phyloP scores from a whole-genome alignment of 2,888 invertebrate species.

The Phortica okadai region DNA sequence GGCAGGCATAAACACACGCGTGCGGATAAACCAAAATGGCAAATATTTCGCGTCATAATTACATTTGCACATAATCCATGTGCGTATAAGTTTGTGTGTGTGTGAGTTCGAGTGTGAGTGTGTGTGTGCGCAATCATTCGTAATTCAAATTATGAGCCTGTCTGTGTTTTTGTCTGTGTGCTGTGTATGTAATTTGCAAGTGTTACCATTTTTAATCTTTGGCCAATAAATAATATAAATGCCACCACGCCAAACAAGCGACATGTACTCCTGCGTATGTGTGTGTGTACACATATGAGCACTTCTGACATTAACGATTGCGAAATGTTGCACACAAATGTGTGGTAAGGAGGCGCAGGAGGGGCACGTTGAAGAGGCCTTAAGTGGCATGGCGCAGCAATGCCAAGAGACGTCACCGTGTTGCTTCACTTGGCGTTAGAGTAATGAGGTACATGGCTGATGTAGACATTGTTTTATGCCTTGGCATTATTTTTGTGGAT shows the following conservation, averaged over 20 bases:
- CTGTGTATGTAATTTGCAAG: conserved; percentile 15
- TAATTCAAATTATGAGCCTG: not conserved
- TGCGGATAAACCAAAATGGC: not conserved
- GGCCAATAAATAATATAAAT: conserved; percentile 25
- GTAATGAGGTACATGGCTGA: not conserved
- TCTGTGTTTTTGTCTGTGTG: not conserved
- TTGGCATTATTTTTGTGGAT: conserved; percentile 11
- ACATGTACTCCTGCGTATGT: not conserved
- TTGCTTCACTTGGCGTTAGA: not conserved
- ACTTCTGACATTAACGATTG: conserved; percentile 9
- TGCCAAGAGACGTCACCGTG: not conserved
- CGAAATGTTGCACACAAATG: not conserved
- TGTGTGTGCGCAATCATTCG: not conserved
- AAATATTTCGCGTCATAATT: conserved; percentile 2
- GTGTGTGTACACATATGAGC: not conserved
- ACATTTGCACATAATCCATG: conserved; percentile 20
- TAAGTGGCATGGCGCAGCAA: not conserved
- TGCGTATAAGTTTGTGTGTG: not conserved
- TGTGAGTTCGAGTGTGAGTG: not conserved
- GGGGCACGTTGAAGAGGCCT: not conserved
- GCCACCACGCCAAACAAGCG: not conserved
- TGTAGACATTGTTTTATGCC: conserved; percentile 6
- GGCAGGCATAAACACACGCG: not conserved
- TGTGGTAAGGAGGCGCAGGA: not conserved
- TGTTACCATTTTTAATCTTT: conserved; percentile 26